Base-by-base conservation (phyloP, 2,113 vertebrate genomes). In the Laterallus jamaicensis region DNA sequence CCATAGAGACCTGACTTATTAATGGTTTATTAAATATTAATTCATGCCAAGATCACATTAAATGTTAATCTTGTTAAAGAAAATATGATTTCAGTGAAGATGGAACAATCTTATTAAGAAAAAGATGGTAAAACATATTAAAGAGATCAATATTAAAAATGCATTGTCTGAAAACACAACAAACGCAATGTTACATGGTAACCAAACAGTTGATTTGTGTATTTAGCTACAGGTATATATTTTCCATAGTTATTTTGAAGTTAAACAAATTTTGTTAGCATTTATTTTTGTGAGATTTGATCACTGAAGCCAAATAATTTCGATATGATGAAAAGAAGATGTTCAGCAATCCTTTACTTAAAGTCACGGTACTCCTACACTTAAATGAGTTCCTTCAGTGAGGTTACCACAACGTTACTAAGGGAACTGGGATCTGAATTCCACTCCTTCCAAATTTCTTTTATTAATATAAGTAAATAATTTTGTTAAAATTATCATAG, bases 11-110 rank as follows among this genome's bases (percentile, higher is more conserved):
- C 10, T 59, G 26, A 83, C 35, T 86, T 95, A 70, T 74, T 86
- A 95, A 86, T 67, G 12, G 25, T 28, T 92, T 93, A 86, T 92
- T 78, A 94, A 94, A 95, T 95, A 93, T 82, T 95, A 88, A 95
- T 90, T 92, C 24, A 74, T 54, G 73, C 26, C 90, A 92, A 92
- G 29, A 88, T 26, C 42, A 95, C 20, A 96, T 81, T 74, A 95
- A 90, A 52, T 88, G 75, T 64, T 90, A 93, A 88, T 71, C 64
- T 77, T 82, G 71, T 86, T 83, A 81, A 83, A 60, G 64, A 86
- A 96, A 95, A 93, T 71, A 90, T 73, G 0, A 85, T 88, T 90
- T 80, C 52, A 68, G 35, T 49, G 64, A 78, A 78, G 18, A 78
- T 64, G 78, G 92, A 94, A 86, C 21, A 86, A 69, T 62, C 37